phyloP scores from a whole-genome alignment of 2,797 vertebrate species.

The Alca torda region DNA sequence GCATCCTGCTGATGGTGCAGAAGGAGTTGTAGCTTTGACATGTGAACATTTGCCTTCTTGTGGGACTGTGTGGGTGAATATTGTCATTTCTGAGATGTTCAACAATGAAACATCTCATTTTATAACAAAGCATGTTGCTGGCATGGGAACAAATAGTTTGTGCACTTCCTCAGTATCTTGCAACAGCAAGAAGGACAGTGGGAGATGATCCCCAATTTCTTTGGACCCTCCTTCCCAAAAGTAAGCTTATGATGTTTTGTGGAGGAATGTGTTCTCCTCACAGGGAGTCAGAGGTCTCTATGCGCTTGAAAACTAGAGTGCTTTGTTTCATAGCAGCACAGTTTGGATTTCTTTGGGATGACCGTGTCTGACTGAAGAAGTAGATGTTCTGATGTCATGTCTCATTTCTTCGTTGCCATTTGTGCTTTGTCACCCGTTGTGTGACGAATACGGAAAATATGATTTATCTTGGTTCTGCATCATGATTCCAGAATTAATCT shows the following conservation, averaged over 20 bases:
- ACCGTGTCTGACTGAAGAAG: neutral
- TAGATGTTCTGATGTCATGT: neutral
- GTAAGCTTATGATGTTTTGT: neutral
- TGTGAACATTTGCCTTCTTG: too few species aligned
- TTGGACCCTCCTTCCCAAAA: neutral
- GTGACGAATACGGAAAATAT: neutral
- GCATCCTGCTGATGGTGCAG: neutral
- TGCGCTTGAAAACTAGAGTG: neutral
- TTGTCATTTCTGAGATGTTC: neutral
- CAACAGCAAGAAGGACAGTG: neutral
- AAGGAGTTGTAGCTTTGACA: neutral
- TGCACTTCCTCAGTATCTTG: neutral
- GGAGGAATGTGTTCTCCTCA: neutral
- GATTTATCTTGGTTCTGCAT: neutral
- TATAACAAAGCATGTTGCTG: neutral
- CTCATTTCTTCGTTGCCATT: neutral
- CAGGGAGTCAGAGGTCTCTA: neutral
- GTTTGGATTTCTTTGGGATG: neutral
- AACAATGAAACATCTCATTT: neutral
- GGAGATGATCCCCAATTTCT: neutral
- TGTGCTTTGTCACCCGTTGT: neutral
- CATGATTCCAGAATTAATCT: neutral
- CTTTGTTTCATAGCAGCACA: neutral
- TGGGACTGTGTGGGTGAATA: rapidly evolving
- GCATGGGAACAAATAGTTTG: neutral